Conservation (phyloP, 2,113 vertebrate species). For the Sorex fumeus region DNA sequence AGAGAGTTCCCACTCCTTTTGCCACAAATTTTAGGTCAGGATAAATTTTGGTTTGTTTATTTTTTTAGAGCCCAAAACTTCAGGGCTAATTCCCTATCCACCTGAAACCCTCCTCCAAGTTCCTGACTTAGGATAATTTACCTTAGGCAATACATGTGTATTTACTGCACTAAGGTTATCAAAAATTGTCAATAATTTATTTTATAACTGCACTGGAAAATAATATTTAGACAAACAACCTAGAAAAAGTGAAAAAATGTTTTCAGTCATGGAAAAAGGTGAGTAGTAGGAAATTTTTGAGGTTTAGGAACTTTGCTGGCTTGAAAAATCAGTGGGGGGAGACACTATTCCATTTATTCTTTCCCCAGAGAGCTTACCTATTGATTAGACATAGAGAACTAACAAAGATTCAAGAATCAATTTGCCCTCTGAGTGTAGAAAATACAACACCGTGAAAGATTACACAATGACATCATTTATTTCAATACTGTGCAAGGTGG, state of each 20-base stretch:
- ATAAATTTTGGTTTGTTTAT: not conserved
- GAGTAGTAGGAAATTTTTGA: not conserved
- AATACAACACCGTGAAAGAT: not conserved
- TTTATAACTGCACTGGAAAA: slow-evolving; percentile 45
- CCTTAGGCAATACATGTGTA: slow-evolving; percentile 69
- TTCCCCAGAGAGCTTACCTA: slow-evolving; percentile 26
- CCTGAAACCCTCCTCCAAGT: slow-evolving; percentile 70
- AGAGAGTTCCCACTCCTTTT: not conserved
- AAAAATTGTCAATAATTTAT: slow-evolving; percentile 12
- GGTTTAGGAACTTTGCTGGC: not conserved
- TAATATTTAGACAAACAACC: slow-evolving; percentile 53
- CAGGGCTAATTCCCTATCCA: slow-evolving; percentile 45
- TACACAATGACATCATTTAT: slow-evolving; percentile 12
- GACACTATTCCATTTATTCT: not conserved
- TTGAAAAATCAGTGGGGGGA: slow-evolving; percentile 1
- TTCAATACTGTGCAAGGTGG: not conserved
- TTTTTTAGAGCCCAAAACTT: not conserved
- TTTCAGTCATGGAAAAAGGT: slow-evolving; percentile 54
- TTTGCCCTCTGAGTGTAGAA: slow-evolving; percentile 78
- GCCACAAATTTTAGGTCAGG: not conserved
- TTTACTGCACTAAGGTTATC: slow-evolving; percentile 75
- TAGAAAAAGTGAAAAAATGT: slow-evolving; percentile 73
- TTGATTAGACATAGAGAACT: slow-evolving; percentile 34
- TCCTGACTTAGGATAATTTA: slow-evolving; percentile 79
- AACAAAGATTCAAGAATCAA: slow-evolving; percentile 83